phyloP scores from a whole-genome alignment of 2,113 vertebrate species.

The Lampris megalopsis region DNA sequence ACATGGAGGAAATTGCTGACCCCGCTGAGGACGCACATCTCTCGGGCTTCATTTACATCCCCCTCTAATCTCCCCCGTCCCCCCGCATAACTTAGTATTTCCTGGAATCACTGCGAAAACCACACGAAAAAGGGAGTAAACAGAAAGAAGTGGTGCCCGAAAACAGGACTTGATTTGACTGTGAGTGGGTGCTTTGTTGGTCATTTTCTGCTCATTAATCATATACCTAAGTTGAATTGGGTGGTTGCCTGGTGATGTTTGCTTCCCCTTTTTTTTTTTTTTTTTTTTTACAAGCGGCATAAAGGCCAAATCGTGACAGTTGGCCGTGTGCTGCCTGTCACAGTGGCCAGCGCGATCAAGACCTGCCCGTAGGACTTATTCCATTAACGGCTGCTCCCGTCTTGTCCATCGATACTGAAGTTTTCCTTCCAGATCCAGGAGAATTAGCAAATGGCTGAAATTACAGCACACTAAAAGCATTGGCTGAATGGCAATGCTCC shows the following conservation, averaged over 20 bases:
- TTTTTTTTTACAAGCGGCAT: slow-evolving; percentile 27
- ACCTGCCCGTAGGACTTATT: too few species aligned
- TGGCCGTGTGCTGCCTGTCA: not conserved
- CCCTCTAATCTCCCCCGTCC: not conserved
- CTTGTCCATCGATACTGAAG: too few species aligned
- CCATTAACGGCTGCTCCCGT: too few species aligned
- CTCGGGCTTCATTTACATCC: not conserved
- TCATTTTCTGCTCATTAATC: slow-evolving; percentile 13
- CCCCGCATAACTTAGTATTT: not conserved
- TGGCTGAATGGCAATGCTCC: slow-evolving; percentile 36
- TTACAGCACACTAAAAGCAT: slow-evolving; percentile 68
- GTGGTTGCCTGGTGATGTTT: slow-evolving; percentile 14
- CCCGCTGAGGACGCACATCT: not conserved
- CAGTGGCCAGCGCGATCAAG: too few species aligned
- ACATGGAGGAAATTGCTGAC: not conserved
- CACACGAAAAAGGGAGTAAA: not conserved
- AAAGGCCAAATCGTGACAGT: too few species aligned
- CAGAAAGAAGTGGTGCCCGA: not conserved
- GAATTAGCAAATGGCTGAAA: slow-evolving; percentile 26
- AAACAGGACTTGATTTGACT: not conserved
- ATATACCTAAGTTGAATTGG: slow-evolving; percentile 10
- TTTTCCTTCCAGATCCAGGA: too few species aligned
- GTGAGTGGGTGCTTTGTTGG: not conserved
- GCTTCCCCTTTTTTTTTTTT: slow-evolving; percentile 1
- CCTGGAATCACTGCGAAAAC: not conserved